A percentile compares a stretch with the other conserved stretches of the same genome.
Conservation (phyloP, 2,113 vertebrate genomes). For the Aptenodytes patagonicus region DNA sequence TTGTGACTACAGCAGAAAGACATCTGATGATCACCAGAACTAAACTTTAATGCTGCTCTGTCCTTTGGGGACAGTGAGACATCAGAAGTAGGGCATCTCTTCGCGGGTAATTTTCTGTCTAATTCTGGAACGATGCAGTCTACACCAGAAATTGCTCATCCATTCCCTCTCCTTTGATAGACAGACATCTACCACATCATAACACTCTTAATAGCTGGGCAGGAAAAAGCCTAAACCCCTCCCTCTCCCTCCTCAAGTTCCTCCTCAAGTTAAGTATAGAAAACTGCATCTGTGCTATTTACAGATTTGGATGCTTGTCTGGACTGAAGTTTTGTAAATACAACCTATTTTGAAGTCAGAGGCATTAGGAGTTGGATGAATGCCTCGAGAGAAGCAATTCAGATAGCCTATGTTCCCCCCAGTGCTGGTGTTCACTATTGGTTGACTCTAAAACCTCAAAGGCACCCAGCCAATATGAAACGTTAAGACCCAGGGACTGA, state of each 20-base stretch:
- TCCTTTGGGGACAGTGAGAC: not conserved
- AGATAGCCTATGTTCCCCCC: not conserved
- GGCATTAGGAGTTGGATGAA: not conserved
- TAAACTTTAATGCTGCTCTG: not conserved
- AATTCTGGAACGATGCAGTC: not conserved
- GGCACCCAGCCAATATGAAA: not conserved
- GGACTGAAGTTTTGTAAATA: constrained; percentile 14
- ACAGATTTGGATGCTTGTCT: not conserved
- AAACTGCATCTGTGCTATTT: constrained; percentile 4
- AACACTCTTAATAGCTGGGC: not conserved
- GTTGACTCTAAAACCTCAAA: not conserved
- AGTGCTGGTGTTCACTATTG: not conserved
- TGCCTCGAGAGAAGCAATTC: not conserved
- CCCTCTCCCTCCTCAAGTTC: not conserved
- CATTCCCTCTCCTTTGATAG: not conserved
- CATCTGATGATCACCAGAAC: not conserved
- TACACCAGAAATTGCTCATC: not conserved
- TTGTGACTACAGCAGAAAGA: not conserved
- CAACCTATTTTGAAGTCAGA: not conserved
- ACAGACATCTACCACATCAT: not conserved
- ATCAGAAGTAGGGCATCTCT: not conserved
- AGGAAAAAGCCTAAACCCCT: not conserved
- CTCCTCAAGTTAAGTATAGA: not conserved
- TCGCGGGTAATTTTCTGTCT: not conserved
- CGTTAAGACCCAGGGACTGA: not conserved